Percentiles rank a stretch among this genome's conserved stretches.
Conservation (phyloP, 2,888 invertebrate species). For the Anorthoa munda region DNA sequence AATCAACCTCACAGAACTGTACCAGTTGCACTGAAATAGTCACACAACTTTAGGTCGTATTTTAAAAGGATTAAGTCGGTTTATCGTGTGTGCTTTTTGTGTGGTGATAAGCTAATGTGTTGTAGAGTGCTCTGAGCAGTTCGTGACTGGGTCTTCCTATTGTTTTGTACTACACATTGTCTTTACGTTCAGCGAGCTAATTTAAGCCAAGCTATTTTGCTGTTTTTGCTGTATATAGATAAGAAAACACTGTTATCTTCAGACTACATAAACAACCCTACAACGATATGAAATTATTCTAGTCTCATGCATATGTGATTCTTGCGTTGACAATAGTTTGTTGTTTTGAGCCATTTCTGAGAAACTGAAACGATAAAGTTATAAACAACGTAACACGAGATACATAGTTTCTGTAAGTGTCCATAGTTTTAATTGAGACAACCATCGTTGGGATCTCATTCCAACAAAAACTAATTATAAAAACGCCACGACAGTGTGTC, state of each 20-base stretch:
- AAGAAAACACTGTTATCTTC: not conserved
- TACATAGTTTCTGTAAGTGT: no score
- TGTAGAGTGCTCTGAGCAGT: slow-evolving; percentile 50
- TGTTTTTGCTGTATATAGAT: not conserved
- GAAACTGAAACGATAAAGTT: not conserved
- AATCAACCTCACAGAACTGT: slow-evolving; percentile 47
- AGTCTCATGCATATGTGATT: not conserved
- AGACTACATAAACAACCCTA: not conserved
- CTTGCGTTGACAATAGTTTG: not conserved
- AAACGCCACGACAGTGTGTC: slow-evolving; percentile 46
- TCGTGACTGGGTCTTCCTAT: slow-evolving; percentile 66
- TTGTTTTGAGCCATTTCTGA: not conserved
- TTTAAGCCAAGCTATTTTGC: not conserved
- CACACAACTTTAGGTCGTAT: slow-evolving; percentile 31
- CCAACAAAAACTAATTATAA: slow-evolving; percentile 1
- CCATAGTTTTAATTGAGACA: not conserved
- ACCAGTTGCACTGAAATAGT: slow-evolving; percentile 7
- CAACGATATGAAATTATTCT: not conserved
- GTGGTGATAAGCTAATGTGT: slow-evolving; percentile 59
- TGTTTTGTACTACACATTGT: slow-evolving; percentile 62
- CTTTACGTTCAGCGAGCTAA: slow-evolving; percentile 36
- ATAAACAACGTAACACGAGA: no score
- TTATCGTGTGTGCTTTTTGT: slow-evolving; percentile 23
- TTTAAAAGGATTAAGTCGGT: slow-evolving; percentile 1
- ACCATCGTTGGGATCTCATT: not conserved